phyloP scores from a whole-genome alignment of 2,888 invertebrate species.

The Altica lythri region DNA sequence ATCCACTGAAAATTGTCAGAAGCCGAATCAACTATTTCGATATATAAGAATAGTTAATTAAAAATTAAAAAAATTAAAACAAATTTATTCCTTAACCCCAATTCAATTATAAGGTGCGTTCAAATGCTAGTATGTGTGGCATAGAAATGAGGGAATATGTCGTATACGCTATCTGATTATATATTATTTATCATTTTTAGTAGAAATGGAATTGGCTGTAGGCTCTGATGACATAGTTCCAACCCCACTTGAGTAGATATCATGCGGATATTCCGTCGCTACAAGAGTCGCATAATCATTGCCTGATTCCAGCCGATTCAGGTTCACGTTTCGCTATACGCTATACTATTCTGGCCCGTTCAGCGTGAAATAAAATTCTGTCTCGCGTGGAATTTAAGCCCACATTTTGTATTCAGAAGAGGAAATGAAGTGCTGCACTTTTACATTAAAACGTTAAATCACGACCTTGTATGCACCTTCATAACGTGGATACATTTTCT shows the following conservation, averaged over 20 bases:
- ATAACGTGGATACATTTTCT: background rate
- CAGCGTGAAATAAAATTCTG: background rate
- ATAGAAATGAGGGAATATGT: conserved; percentile 11
- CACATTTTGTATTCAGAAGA: background rate
- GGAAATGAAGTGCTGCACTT: background rate
- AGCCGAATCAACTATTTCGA: too few relatives aligned
- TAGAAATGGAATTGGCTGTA: conserved; percentile 6
- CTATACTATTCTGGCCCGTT: background rate
- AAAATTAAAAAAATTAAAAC: conserved; percentile 7
- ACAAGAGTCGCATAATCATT: conserved; percentile 16
- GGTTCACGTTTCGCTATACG: background rate
- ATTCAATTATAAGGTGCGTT: conserved; percentile 1
- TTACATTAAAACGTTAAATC: background rate
- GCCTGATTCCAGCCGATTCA: conserved; percentile 6
- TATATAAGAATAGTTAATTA: too few relatives aligned
- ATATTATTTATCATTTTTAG: conserved; percentile 18
- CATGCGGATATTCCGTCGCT: conserved; percentile 14
- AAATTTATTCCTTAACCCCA: background rate
- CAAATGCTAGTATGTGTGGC: conserved; percentile 2
- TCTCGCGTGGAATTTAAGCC: background rate
- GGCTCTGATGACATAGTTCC: conserved; percentile 12
- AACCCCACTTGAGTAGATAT: conserved; percentile 16
- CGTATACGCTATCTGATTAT: conserved; percentile 5
- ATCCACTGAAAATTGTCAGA: too few relatives aligned
- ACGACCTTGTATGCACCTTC: background rate